phyloP scores from a whole-genome alignment of 2,113 vertebrate species.

The Toxotes chatareus region DNA sequence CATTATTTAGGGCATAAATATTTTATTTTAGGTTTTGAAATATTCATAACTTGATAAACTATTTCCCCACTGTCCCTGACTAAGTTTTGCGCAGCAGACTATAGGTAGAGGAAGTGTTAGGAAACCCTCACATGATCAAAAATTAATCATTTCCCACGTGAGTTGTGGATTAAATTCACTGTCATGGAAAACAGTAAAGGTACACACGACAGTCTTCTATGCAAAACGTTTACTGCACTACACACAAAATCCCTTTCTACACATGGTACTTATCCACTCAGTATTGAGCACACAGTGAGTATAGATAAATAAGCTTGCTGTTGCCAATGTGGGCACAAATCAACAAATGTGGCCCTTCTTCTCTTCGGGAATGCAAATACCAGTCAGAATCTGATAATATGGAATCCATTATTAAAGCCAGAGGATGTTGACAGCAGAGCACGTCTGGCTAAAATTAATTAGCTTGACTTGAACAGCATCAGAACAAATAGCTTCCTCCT shows the following conservation, averaged over 20 bases:
- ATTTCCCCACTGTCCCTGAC: constrained; percentile 23
- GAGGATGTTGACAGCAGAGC: constrained; percentile 56
- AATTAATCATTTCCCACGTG: background rate
- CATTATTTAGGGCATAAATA: constrained; percentile 60
- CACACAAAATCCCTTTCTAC: background rate
- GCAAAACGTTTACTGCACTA: background rate
- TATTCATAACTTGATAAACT: constrained; percentile 54
- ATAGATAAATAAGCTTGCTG: background rate
- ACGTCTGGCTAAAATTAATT: constrained; percentile 66
- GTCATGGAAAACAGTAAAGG: background rate
- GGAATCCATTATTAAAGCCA: constrained; percentile 54
- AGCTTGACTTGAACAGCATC: constrained; percentile 44
- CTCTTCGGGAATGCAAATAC: constrained; percentile 35
- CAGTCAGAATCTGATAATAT: constrained; percentile 45
- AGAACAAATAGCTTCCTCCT: constrained; percentile 55
- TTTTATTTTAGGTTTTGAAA: constrained; percentile 50
- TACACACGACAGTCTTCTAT: background rate
- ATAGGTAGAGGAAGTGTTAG: constrained; percentile 1
- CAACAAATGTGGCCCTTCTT: constrained; percentile 3
- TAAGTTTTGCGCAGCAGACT: constrained; percentile 11
- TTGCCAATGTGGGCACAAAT: background rate
- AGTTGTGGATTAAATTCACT: background rate
- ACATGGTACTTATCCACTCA: background rate
- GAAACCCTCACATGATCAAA: constrained; percentile 7
- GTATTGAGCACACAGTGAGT: background rate